Conservation (phyloP, 1,140 invertebrate genomes). For the Drosophila fuyamai region DNA sequence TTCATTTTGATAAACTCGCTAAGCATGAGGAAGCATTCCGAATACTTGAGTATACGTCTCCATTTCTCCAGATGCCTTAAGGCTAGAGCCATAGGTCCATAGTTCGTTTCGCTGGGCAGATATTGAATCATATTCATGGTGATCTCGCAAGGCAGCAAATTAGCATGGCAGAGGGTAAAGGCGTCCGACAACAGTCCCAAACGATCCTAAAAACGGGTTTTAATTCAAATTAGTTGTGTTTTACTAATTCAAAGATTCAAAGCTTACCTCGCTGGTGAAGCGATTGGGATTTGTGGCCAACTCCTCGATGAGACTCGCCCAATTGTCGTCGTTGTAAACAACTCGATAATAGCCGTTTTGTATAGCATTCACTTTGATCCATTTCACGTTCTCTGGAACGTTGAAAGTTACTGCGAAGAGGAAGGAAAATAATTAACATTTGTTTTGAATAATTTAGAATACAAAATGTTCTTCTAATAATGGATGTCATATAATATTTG, state of each 20-base stretch:
- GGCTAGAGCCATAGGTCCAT: constrained; percentile 90
- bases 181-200: constrained; percentile 91
- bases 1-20: constrained; percentile 88
- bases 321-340: constrained; percentile 92
- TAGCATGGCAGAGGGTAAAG: constrained; percentile 90
- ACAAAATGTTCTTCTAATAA: too few relatives aligned
- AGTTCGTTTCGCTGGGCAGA: constrained; percentile 89
- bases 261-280: constrained; percentile 86
- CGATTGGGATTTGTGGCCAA: constrained; percentile 89
- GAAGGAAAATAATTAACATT: too few relatives aligned
- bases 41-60: constrained; percentile 89
- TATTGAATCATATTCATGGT: constrained; percentile 90
- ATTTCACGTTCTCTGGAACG: constrained; percentile 87
- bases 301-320: constrained; percentile 89
- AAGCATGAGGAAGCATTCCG: constrained; percentile 88
- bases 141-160: constrained; percentile 88
- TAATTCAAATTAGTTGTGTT: not conserved
- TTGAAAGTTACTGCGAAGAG: constrained; percentile 87
- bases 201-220: constrained; percentile 86
- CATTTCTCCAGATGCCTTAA: constrained; percentile 89
- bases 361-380: constrained; percentile 95
- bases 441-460: too few relatives aligned
- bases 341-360: constrained; percentile 95
- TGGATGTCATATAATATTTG: too few relatives aligned
- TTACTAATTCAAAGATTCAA: too few relatives aligned